A percentile compares a stretch with the other conserved stretches of the same genome.
These are phyloP conservation scores for Antitype chi DNA, from an alignment of 2,888 invertebrate genomes.

Conservation along the genomic window DNA sequence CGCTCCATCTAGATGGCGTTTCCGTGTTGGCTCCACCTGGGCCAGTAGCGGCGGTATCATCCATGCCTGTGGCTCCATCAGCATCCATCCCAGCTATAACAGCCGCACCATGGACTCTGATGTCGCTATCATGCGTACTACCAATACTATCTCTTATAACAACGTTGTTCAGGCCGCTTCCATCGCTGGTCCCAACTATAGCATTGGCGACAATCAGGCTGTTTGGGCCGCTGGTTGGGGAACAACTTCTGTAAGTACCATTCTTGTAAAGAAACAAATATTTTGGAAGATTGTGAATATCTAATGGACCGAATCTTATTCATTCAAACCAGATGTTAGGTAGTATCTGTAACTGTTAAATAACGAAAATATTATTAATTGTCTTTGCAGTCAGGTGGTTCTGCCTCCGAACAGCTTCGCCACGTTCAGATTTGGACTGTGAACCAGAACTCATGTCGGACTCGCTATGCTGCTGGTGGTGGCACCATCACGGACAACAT, in stretches of 20 bases:
- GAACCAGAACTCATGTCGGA: slow-evolving; percentile 64
- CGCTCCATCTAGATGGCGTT: slow-evolving; percentile 68
- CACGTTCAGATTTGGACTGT: slow-evolving; percentile 73
- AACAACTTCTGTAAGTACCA: slow-evolving; percentile 67
- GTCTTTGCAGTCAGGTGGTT: slow-evolving; percentile 67
- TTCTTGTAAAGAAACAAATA: background rate
- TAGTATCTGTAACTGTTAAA: background rate
- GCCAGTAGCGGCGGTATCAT: slow-evolving; percentile 76
- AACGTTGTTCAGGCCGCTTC: slow-evolving; percentile 59
- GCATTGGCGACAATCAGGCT: slow-evolving; percentile 69
- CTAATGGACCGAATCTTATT: no score
- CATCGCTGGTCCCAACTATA: slow-evolving; percentile 70
- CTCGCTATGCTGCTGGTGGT: slow-evolving; percentile 64
- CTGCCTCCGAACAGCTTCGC: slow-evolving; percentile 69
- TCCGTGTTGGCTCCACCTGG: slow-evolving; percentile 75
- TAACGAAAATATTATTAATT: background rate
- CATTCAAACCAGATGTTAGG: background rate
- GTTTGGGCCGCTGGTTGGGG: slow-evolving; percentile 82
- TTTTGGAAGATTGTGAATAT: no score
- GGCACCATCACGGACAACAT: slow-evolving; percentile 69
- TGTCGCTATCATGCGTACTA: slow-evolving; percentile 63
- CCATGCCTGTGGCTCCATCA: slow-evolving; percentile 53
- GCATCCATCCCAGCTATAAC: slow-evolving; percentile 63
- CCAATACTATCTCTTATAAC: slow-evolving; percentile 39
- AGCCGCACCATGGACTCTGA: slow-evolving; percentile 62